These are phyloP conservation scores for Desmodus rotundus DNA, from an alignment of 2,113 vertebrate species.

Conservation along the genomic window DNA sequence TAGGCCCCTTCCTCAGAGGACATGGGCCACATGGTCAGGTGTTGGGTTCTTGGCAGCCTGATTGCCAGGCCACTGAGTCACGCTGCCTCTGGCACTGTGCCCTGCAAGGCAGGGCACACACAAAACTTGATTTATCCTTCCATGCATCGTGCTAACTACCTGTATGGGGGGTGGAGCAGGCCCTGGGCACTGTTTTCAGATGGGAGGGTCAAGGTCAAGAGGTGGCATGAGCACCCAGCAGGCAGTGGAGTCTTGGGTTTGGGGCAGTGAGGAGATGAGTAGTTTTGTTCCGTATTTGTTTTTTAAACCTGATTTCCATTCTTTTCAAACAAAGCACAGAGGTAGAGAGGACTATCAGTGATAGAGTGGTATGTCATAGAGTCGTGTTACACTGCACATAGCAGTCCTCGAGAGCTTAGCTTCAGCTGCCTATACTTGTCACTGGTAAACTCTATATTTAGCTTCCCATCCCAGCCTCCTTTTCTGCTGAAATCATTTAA, in stretches of 20 bases:
- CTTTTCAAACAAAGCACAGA: background rate
- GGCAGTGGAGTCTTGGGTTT: background rate
- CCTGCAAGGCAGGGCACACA: background rate
- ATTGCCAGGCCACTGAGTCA: background rate
- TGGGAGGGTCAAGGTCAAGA: background rate
- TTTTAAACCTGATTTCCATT: background rate
- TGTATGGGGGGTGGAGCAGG: background rate
- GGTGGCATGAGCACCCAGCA: background rate
- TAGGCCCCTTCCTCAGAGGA: background rate
- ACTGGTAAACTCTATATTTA: background rate
- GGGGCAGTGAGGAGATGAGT: background rate
- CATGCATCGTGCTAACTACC: background rate
- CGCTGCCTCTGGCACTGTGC: background rate
- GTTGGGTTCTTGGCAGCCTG: background rate
- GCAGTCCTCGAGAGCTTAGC: too few species aligned
- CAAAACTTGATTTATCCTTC: background rate
- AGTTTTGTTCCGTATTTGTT: background rate
- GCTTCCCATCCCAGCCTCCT: accelerated
- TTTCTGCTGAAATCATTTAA: background rate
- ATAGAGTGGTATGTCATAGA: accelerated
- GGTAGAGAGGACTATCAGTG: background rate
- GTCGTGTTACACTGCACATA: accelerated
- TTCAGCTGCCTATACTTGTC: background rate
- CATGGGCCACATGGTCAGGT: background rate
- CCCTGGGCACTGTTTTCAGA: background rate